phyloP scores from a whole-genome alignment of 2,797 vertebrate genomes.

The Sebastes steindachneri region DNA sequence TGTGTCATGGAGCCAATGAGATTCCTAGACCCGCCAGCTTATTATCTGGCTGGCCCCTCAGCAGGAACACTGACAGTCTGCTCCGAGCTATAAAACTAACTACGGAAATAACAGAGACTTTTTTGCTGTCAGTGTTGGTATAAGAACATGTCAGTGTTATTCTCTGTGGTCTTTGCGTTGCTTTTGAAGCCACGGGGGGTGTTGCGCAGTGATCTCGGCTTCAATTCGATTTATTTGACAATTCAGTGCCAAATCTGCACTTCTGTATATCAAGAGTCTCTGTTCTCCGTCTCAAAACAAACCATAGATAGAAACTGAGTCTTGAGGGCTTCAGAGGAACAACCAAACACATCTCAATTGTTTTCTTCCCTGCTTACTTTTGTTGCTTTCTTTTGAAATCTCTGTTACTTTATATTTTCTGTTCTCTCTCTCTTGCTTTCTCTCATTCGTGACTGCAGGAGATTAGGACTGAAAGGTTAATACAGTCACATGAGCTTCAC shows the following conservation, averaged over 20 bases:
- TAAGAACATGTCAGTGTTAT: conserved; percentile 44
- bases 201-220: conserved; percentile 37
- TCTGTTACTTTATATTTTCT: conserved; percentile 25
- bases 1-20: conserved; percentile 32
- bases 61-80: conserved; percentile 14
- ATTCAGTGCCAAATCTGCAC: conserved; percentile 49
- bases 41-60: conserved; percentile 28
- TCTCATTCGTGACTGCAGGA: conserved; percentile 69
- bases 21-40: conserved; percentile 29
- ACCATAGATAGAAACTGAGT: conserved; percentile 50
- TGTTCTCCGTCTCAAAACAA: conserved; percentile 60
- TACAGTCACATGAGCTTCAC: conserved; percentile 82
- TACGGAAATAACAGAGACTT: conserved; percentile 36
- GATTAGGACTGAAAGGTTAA: conserved; percentile 79
- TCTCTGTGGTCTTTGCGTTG: conserved; percentile 53
- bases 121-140: conserved; percentile 41
- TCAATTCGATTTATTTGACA: conserved; percentile 61
- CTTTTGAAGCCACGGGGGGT: conserved; percentile 53
- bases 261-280: conserved; percentile 51
- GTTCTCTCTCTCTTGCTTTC: conserved; percentile 2
- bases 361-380: conserved; percentile 19
- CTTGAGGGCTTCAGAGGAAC: conserved; percentile 41
- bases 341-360: conserved; percentile 21
- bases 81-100: conserved; percentile 28
- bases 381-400: conserved; percentile 29